phyloP scores from a whole-genome alignment of 1,140 invertebrate genomes.

The Eumaeus atala region DNA sequence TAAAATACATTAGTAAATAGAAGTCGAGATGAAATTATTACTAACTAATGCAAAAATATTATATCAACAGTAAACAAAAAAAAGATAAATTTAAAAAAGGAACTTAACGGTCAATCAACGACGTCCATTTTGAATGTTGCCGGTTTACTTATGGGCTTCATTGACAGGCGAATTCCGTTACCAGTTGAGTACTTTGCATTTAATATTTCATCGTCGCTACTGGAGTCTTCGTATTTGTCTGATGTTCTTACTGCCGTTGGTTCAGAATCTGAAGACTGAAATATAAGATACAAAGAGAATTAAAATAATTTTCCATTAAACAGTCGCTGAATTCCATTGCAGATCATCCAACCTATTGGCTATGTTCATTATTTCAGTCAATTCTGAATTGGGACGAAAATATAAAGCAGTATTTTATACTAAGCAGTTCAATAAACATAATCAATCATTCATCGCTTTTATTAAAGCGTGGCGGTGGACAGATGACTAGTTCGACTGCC shows the following conservation, averaged over 20 bases:
- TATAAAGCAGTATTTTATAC: too few species aligned
- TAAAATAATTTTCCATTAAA: conserved; percentile 7
- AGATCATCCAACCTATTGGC: too few species aligned
- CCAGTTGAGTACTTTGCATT: conserved; percentile 40
- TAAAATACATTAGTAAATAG: neutral
- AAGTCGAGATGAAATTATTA: neutral
- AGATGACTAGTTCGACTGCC: too few species aligned
- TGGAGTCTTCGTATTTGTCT: conserved; percentile 48
- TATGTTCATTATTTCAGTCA: too few species aligned
- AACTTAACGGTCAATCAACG: conserved; percentile 43
- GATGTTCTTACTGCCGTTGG: conserved; percentile 31
- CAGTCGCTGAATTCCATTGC: too few species aligned
- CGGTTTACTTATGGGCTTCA: conserved; percentile 55
- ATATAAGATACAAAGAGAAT: conserved; percentile 19
- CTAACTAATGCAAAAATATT: too few species aligned
- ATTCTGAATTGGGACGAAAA: too few species aligned
- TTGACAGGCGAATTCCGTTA: conserved; percentile 43
- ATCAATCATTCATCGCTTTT: too few species aligned
- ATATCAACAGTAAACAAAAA: neutral
- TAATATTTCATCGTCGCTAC: conserved; percentile 58
- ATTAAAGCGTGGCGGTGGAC: too few species aligned
- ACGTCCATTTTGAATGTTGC: conserved; percentile 58
- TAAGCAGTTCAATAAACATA: too few species aligned
- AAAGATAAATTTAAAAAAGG: conserved; percentile 8
- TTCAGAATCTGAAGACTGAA: conserved; percentile 56